These are phyloP conservation scores for Drosophila borborema DNA, from an alignment of 2,888 invertebrate species.

Conservation along the genomic window DNA sequence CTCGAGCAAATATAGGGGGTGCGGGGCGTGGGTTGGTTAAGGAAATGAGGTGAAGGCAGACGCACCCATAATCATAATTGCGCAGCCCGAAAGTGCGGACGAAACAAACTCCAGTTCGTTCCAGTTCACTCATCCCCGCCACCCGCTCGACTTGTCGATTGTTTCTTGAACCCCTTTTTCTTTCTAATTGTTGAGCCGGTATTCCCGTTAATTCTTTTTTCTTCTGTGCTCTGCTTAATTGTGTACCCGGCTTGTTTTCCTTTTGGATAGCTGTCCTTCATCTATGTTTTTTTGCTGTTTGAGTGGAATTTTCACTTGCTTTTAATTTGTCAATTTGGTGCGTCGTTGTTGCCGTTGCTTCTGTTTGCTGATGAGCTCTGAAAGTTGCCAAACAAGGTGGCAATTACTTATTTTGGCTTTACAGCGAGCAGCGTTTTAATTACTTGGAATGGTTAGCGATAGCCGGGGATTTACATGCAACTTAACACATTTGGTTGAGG, in stretches of 20 bases:
- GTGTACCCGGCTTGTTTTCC: slow-evolving; percentile 58
- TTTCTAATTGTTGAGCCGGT: slow-evolving; percentile 67
- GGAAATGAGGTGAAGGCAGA: slow-evolving; percentile 22
- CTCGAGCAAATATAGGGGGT: neutral
- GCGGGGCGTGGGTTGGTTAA: neutral
- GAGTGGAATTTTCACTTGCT: slow-evolving; percentile 66
- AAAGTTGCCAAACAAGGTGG: slow-evolving; percentile 75
- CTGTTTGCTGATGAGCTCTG: slow-evolving; percentile 71
- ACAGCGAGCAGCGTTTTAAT: slow-evolving; percentile 64
- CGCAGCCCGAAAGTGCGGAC: slow-evolving; percentile 52
- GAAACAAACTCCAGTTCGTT: neutral
- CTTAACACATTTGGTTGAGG: slow-evolving; percentile 23
- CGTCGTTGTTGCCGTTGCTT: slow-evolving; percentile 20
- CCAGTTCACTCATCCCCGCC: neutral
- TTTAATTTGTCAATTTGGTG: slow-evolving; percentile 79
- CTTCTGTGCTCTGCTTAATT: slow-evolving; percentile 68
- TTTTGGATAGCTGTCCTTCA: slow-evolving; percentile 51
- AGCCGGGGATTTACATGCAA: slow-evolving; percentile 33
- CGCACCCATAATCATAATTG: slow-evolving; percentile 80
- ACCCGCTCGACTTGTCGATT: slow-evolving; percentile 58
- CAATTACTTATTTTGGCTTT: slow-evolving; percentile 76
- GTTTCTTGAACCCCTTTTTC: slow-evolving; percentile 45
- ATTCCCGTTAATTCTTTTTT: slow-evolving; percentile 27
- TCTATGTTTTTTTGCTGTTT: slow-evolving; percentile 28
- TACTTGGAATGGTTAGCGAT: slow-evolving; percentile 32